Evolutionary conservation across 2,113 vertebrate species (phyloP), one percentile per base, ranked within the genome.

Genomic region (Sisor rabdophorus): DNA sequence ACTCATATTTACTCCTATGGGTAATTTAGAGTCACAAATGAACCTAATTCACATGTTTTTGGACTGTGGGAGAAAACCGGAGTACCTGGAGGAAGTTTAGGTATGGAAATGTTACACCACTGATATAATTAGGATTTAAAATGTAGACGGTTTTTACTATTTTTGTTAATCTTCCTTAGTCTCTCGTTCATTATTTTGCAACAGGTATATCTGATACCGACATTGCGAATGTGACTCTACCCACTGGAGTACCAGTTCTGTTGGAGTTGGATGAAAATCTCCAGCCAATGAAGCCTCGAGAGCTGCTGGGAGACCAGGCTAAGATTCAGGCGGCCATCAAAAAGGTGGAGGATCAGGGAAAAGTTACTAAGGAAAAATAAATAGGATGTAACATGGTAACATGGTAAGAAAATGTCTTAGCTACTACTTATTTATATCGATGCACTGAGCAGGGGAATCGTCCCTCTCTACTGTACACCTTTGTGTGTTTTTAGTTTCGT

Each of bases 261-360:
- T 89, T 99, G 36, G 95, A 98, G 83, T 84, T 99, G 56, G 95
- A 98, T 52, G 94, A 95, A 79, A 91, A 95, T 81, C 93, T 99
- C 56, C 90, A 4, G 11, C 89, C 95, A 0, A 70, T 96, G 78
- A 93, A 93, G 68, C 94, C 91, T 28, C 94, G 96, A 55, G 89
- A 90, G 86, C 97, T 98, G 54, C 84, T 99, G 73, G 97, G 97
- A 36, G 92, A 99, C 86, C 95, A 95, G 81, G 92, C 90, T 58
- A 96, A 94, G 58, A 98, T 99, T 84, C 93, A 93, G 79, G 95
- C 93, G 20, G 97, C 97, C 74, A 99, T 99, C 87, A 95, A 94
- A 86, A 98, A 95, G 88, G 96, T 99, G 78, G 95, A 99, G 75
- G 95, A 99, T 87, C 97, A 99, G 91, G 97, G 97, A 67, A 99